Evolutionary conservation across 2,113 vertebrate genomes (phyloP).

Genomic region (Corapipo altera): DNA sequence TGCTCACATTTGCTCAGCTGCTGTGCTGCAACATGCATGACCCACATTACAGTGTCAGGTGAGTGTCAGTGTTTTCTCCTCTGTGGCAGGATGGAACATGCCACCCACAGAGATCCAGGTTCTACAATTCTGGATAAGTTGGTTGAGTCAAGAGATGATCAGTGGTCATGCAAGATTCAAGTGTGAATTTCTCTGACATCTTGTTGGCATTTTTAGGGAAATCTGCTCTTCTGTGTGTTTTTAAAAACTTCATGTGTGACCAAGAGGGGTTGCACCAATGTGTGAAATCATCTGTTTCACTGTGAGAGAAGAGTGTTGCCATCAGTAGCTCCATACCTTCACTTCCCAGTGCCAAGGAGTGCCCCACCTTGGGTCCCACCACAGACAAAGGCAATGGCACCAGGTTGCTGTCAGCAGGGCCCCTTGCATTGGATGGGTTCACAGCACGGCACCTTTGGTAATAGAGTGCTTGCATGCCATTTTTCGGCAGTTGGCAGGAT

Average conservation of each 20-base stretch:
- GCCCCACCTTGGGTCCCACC: not conserved
- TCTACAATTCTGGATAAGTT: not conserved
- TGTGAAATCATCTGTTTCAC: not conserved
- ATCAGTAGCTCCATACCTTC: not conserved
- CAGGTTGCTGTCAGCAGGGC: not conserved
- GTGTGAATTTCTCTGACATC: not conserved
- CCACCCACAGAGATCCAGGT: not conserved
- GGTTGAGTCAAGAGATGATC: not conserved
- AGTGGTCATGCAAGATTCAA: not conserved
- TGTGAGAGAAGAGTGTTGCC: not conserved
- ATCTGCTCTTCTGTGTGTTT: not conserved
- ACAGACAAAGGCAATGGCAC: not conserved
- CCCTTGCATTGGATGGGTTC: not conserved
- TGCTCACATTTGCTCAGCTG: not conserved
- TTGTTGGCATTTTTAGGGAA: not conserved
- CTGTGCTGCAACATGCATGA: not conserved
- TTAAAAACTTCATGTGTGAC: not conserved
- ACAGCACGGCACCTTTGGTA: not conserved
- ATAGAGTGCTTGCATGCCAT: fast-evolving
- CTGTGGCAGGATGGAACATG: not conserved
- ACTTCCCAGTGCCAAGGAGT: not conserved
- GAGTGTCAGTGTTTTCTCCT: not conserved
- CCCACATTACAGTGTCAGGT: not conserved
- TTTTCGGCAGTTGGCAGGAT: not conserved
- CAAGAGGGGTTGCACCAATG: not conserved